These are phyloP conservation scores for Osmerus eperlanus DNA, from an alignment of 2,113 vertebrate species.

Conservation along the genomic window DNA sequence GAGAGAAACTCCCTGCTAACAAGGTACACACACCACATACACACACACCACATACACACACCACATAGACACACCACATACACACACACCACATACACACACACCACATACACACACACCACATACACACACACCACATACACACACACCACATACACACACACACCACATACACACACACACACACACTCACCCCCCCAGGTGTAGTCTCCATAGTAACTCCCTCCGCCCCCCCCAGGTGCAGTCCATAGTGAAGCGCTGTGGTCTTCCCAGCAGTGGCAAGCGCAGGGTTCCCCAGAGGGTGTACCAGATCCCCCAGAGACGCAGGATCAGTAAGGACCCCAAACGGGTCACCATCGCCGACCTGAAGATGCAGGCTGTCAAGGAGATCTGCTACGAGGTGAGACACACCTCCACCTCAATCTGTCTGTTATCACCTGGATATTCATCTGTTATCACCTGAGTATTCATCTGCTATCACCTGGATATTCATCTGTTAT, in stretches of 20 bases:
- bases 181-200: constrained; percentile 1
- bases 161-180: too few relatives aligned
- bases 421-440: neutral
- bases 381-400: constrained; percentile 90
- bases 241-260: constrained; percentile 83
- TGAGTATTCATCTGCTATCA: too few relatives aligned
- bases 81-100: too few relatives aligned
- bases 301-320: constrained; percentile 86
- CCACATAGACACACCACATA: too few relatives aligned
- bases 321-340: constrained; percentile 80
- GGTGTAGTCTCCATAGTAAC: neutral
- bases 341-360: constrained; percentile 76
- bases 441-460: too few relatives aligned
- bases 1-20: constrained; percentile 82
- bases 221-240: neutral
- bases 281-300: constrained; percentile 80
- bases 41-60: too few relatives aligned
- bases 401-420: constrained; percentile 23
- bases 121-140: too few relatives aligned
- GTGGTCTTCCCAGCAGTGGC: constrained; percentile 84
- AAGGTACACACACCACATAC: neutral
- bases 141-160: too few relatives aligned
- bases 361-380: constrained; percentile 84
- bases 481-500: neutral
- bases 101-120: too few relatives aligned